Base-by-base conservation (phyloP, 2,888 invertebrate genomes). In the Metacarcinus magister region DNA sequence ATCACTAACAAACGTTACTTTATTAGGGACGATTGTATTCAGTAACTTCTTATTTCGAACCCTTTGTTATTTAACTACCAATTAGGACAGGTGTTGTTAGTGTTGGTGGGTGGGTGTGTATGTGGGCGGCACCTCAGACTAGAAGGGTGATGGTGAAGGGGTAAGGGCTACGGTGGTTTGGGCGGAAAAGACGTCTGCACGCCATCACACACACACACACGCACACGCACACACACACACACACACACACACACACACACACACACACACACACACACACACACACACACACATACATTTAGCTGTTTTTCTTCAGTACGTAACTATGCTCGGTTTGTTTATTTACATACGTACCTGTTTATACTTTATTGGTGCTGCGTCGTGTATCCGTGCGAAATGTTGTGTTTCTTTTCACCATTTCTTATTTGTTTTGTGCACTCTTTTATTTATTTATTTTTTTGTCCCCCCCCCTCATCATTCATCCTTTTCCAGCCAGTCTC, bases 301-400 rank as follows among this genome's bases (percentile, higher is more conserved):
- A 10, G 39, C n/a, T 67, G 87, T 8, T 87, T 87, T 87, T 39
- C 87, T 13, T 87, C 39, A 7, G 87, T 16, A 87, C 39, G 39
- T 39, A 75, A 87, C 87, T 87, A 16, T 87, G 16, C 39, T 87
- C 87, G 87, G 87, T 87, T 16, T 87, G 87, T 87, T 87, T 87
- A 87, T 87, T 39, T 87, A 87, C 87, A 39, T 87, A 39, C 87
- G 87, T 39, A 87, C 87, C 87, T 87, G 2, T 87, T 3, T 39
- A 87, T 19, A 87, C 10, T 87, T 39, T 87, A 39, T 87, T 39
- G 16, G 87, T 39, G 19, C 39, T 87, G 39, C 8, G 39, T 39
- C 19, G 87, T 87, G 87, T 75, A n/a, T 87, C 87, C 39, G 87
- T 87, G 87, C 32, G 87, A 87, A 39, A 32, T 87, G 32, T 87